Conservation (phyloP, 2,888 invertebrate genomes). For the Drosophila rellima region DNA sequence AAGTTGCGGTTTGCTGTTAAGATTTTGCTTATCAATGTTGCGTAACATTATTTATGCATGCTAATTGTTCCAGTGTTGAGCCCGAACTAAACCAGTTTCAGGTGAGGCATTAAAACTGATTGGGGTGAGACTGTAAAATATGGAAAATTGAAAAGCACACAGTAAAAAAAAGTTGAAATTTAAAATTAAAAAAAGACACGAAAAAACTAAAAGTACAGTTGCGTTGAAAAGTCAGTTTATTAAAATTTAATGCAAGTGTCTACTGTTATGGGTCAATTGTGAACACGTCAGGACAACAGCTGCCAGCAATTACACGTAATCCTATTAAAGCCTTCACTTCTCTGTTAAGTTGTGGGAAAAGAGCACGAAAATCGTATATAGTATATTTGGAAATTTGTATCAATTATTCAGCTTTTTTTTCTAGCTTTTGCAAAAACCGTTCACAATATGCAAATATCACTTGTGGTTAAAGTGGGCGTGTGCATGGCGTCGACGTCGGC, state of each 20-base stretch:
- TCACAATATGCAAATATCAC: constrained; percentile 10
- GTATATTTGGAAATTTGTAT: constrained; percentile 17
- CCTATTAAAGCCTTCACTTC: not conserved
- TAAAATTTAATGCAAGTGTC: not conserved
- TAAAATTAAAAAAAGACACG: not conserved
- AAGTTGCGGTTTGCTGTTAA: constrained; percentile 20
- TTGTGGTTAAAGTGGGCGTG: constrained; percentile 37
- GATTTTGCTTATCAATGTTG: constrained; percentile 45
- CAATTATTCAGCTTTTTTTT: constrained; percentile 36
- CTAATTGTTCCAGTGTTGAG: constrained; percentile 35
- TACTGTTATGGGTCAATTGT: not conserved
- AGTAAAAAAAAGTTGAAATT: not conserved
- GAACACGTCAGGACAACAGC: constrained; percentile 21
- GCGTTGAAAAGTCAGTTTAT: constrained; percentile 9
- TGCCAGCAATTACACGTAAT: constrained; percentile 1
- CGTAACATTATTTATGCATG: constrained; percentile 54
- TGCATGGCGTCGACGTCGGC: not conserved
- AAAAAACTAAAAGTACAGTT: constrained; percentile 44
- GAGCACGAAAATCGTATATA: not conserved
- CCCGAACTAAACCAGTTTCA: constrained; percentile 48
- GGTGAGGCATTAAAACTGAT: constrained; percentile 8
- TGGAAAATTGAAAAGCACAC: not conserved
- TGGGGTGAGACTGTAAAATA: not conserved
- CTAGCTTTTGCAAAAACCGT: constrained; percentile 8
- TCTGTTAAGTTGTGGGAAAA: not conserved